Base-by-base conservation (phyloP, 2,888 invertebrate species). In the Cetonia aurata region DNA sequence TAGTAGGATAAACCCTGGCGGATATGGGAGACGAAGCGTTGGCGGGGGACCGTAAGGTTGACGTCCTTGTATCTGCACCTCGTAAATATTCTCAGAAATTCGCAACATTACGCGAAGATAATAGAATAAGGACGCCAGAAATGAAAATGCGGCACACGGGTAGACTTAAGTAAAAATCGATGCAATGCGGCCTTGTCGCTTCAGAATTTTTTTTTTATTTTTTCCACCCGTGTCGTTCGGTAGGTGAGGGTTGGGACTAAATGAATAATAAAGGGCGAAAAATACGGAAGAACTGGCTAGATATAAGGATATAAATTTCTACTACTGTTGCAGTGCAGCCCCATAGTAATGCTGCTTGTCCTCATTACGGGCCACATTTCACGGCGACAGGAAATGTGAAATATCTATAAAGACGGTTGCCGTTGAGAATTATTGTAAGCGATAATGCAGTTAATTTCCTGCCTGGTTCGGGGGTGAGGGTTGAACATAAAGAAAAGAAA, bases 61-160 rank as follows among this genome's bases (percentile, higher is more conserved):
- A n/a, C 50, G 50, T 17, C 50, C 15, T 25, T 25, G 4, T 25
- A 25, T 25, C 25, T 25, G 31, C n/a, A 33, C 44, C 62, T 65
- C 62, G 37, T 65, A 65, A 65, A 65, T 65, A 65, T 65, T 65
- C 62, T 12, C 13, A 37, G 48, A 65, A 65, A 65, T 65, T 65
- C 48, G 37, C 62, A 65, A 65, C 62, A 65, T 65, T 65, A 65
- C 50, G 50, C 37, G 62, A 10, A 50, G 62, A 65, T 65, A 65
- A 65, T 65, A 65, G 62, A 65, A 65, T 65, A 65, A 48, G 31
- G 50, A 65, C 19, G 62, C 50, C 1, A 50, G 33, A 15, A 17
- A 65, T 65, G 41, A 37, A 48, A 52, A 12, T 25, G 17, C 52
- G 25, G 25, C 10, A 10, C 10, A 10, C 37, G 8, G 17, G 17